These are phyloP conservation scores for Syngnathus typhle DNA, from an alignment of 2,113 vertebrate genomes.

Conservation along the genomic window DNA sequence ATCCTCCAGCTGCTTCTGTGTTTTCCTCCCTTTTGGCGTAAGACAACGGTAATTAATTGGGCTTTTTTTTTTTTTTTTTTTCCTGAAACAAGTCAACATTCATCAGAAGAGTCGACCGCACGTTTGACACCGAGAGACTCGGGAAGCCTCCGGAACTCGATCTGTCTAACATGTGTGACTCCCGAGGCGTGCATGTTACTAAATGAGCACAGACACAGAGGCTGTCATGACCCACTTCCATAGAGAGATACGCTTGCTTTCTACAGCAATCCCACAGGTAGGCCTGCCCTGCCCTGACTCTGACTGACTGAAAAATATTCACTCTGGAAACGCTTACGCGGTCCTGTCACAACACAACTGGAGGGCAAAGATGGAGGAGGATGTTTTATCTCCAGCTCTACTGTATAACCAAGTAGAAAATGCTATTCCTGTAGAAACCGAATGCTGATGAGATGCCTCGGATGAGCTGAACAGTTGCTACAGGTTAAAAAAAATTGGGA, in stretches of 20 bases:
- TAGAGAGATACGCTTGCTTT: slow-evolving; percentile 24
- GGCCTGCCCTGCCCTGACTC: slow-evolving; percentile 1
- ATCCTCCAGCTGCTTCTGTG: slow-evolving; percentile 4
- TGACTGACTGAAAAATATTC: slow-evolving; percentile 6
- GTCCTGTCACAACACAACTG: slow-evolving; percentile 19
- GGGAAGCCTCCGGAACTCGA: slow-evolving; percentile 42
- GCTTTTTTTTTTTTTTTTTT: slow-evolving; percentile 11
- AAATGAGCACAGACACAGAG: slow-evolving; percentile 52
- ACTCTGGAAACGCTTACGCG: slow-evolving; percentile 23
- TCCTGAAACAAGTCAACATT: slow-evolving; percentile 40
- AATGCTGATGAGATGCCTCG: background rate
- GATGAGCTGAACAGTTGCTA: background rate
- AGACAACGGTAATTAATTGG: slow-evolving; percentile 48
- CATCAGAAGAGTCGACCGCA: slow-evolving; percentile 50
- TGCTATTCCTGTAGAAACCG: background rate
- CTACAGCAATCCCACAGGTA: slow-evolving; percentile 35
- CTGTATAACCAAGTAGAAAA: background rate
- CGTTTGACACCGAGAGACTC: slow-evolving; percentile 54
- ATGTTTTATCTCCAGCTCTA: slow-evolving; percentile 9
- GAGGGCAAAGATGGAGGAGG: slow-evolving; percentile 10
- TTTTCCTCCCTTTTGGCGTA: slow-evolving; percentile 24
- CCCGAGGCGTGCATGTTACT: slow-evolving; percentile 49
- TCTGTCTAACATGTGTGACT: slow-evolving; percentile 56
- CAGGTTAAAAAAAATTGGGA: too few species aligned
- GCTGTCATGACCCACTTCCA: slow-evolving; percentile 62